Base-by-base conservation (phyloP, 92 coral and sea anemone genomes). In the Siderastrea siderea region DNA sequence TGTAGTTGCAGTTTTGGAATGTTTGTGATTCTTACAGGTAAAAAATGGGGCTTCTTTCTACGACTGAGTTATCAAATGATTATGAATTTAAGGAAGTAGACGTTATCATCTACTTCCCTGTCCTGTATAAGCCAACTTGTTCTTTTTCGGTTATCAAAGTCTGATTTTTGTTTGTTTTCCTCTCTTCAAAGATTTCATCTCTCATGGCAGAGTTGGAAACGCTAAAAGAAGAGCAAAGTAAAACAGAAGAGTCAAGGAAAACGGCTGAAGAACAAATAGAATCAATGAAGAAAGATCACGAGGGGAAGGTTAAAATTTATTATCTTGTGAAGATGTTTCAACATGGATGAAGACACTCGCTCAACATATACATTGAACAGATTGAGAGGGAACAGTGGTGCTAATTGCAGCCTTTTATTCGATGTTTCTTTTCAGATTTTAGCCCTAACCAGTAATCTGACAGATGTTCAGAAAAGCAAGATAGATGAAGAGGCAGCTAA, bases 401-500 rank as follows among this genome's bases (percentile, higher is more conserved):
- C 19, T 47, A 3, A 46, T 16, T 47, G 6, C 66, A 11, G 55
- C 1, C 72, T 50, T 63, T 68, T 61, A 4, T n/a, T 16, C 4
- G 8, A 26, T 26, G 38, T 59, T 47, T 16, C 43, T 38, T 71
- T 59, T 43, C 74, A 95, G 98, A 78, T 95, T 50, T 72, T 85
- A 66, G 91, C 86, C 10, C 84, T 95, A 52, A 88, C 88, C 62
- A 74, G 75, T 55, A 82, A 93, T 64, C 87, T 95, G 1, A 45
- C 88, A 47, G 90, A 77, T 62, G 74, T 80, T 13, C 74, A 68
- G 59, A 93, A 71, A 80, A 74, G 67, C 75, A 84, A 63, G 62
- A 74, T 78, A 90, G 81, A 54, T 71, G 89, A 47, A 90, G 96
- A 95, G 71, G 83, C 67, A 44, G 94, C 96, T 15, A 94, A 85